Conservation (phyloP, 2,113 vertebrate genomes). For the Sprattus sprattus region DNA sequence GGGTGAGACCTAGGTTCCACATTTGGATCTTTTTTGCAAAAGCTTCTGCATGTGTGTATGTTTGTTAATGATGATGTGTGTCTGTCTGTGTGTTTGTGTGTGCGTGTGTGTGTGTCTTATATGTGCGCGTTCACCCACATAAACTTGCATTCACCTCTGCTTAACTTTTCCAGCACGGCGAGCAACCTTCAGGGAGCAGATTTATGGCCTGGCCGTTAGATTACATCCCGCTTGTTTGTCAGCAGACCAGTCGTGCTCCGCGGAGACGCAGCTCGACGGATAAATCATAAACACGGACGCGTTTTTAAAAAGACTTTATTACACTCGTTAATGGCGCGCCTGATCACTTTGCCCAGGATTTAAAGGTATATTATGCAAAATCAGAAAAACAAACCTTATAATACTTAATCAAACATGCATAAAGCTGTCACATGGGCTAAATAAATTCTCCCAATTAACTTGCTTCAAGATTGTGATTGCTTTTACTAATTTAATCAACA, state of each 20-base stretch:
- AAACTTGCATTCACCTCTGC: constrained; percentile 51
- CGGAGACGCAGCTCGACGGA: constrained; percentile 59
- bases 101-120: constrained; percentile 11
- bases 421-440: constrained; percentile 81
- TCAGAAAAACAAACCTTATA: constrained; percentile 88
- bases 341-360: constrained; percentile 70
- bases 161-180: constrained; percentile 76
- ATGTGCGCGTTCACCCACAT: constrained; percentile 32
- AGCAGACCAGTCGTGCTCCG: constrained; percentile 67
- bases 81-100: constrained; percentile 20
- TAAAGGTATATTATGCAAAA: constrained; percentile 94
- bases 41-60: background rate
- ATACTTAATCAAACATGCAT: constrained; percentile 92
- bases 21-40: background rate
- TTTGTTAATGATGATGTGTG: background rate
- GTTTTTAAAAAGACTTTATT: constrained; percentile 79
- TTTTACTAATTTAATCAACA: constrained; percentile 88
- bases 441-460: constrained; percentile 88
- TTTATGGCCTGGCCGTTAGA: constrained; percentile 69
- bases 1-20: background rate
- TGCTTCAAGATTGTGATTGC: constrained; percentile 81
- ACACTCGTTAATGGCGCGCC: constrained; percentile 76
- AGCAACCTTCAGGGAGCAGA: constrained; percentile 65
- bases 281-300: constrained; percentile 76
- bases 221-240: constrained; percentile 78